Evolutionary conservation across 2,888 invertebrate species (phyloP).

Genomic region (Trissoscelio sp.): DNA sequence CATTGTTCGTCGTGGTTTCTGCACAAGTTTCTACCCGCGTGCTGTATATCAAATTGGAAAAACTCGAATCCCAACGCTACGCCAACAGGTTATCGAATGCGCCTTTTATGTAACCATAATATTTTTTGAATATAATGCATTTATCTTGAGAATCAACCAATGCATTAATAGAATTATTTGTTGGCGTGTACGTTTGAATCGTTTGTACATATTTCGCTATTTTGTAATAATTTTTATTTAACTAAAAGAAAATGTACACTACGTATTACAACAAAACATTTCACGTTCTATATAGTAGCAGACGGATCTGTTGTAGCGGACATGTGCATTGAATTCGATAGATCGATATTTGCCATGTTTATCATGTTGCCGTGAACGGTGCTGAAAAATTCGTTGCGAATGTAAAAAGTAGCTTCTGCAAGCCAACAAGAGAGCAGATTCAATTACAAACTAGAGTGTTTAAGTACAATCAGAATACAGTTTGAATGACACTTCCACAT

Average conservation of each 20-base stretch:
- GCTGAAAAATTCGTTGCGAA: neutral
- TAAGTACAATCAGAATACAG: slow-evolving; percentile 4
- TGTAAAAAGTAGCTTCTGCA: neutral
- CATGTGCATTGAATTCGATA: neutral
- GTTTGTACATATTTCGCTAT: neutral
- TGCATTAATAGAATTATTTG: too few species aligned
- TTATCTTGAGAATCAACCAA: too few species aligned
- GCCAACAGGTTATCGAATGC: neutral
- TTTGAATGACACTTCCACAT: neutral
- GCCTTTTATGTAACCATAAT: neutral
- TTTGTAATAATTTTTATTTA: neutral
- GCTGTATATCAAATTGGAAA: neutral
- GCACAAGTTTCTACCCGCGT: neutral
- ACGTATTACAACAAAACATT: neutral
- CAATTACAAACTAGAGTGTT: neutral
- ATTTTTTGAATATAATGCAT: too few species aligned
- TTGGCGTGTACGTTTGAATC: too few species aligned
- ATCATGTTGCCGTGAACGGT: slow-evolving; percentile 4
- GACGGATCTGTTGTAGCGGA: slow-evolving; percentile 12
- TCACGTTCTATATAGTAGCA: slow-evolving; percentile 4
- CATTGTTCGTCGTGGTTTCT: neutral
- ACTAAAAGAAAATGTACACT: neutral
- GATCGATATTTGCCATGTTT: slow-evolving; percentile 21
- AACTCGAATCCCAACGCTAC: neutral
- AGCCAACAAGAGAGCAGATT: slow-evolving; percentile 11